A percentile compares a stretch with the other conserved stretches of the same genome.
Conservation (phyloP, 2,797 vertebrate species). For the Anolis apletophallus region DNA sequence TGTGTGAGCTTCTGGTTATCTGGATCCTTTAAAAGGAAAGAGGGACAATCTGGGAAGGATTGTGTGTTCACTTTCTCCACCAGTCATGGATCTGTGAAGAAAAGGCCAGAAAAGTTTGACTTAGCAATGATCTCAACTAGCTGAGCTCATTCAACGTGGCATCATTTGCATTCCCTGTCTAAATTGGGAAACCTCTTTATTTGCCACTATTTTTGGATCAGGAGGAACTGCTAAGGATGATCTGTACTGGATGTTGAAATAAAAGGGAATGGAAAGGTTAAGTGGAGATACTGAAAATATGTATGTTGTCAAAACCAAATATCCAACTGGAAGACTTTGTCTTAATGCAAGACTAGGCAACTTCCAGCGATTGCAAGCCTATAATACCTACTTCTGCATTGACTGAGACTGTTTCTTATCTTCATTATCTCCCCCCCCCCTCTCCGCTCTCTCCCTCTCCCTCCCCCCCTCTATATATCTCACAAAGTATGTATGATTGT, state of each 20-base stretch:
- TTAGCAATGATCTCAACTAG: background rate
- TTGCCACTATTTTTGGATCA: background rate
- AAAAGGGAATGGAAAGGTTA: background rate
- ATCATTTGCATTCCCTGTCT: background rate
- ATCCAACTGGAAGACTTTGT: background rate
- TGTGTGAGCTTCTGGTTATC: background rate
- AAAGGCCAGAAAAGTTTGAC: conserved; percentile 7
- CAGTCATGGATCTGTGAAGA: conserved; percentile 14
- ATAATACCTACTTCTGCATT: too few species aligned
- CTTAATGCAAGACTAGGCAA: too few species aligned
- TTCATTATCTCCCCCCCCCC: too few species aligned
- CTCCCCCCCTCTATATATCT: too few species aligned
- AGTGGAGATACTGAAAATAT: background rate
- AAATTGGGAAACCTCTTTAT: background rate
- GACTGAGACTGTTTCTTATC: too few species aligned
- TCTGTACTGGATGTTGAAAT: background rate
- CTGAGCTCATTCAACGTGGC: background rate
- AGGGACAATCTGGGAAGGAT: background rate
- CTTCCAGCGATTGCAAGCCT: background rate
- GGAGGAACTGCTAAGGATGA: background rate
- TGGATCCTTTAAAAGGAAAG: background rate
- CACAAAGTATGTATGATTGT: too few species aligned
- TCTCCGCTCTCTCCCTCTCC: too few species aligned
- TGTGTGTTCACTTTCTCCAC: background rate
- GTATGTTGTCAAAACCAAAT: too few species aligned